Conservation (phyloP, 1,140 invertebrate genomes). For the Idris sp. region DNA sequence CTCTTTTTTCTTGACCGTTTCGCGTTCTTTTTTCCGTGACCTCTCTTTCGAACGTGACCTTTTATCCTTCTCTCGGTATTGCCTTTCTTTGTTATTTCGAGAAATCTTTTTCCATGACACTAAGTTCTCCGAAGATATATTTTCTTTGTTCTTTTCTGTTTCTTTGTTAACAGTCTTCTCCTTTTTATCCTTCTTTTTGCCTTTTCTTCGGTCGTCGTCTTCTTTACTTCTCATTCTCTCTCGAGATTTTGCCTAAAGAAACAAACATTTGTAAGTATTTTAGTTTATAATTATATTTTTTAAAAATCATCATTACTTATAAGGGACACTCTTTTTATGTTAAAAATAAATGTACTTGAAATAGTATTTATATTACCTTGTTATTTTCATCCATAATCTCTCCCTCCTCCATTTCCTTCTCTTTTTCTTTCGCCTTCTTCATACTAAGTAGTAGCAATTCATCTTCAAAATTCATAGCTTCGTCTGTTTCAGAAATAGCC, state of each 20-base stretch:
- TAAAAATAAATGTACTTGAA: too few relatives aligned
- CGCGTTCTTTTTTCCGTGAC: slow-evolving; percentile 84
- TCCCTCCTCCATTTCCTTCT: slow-evolving; percentile 63
- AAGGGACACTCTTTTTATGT: too few relatives aligned
- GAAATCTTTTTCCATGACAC: slow-evolving; percentile 88
- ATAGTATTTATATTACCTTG: too few relatives aligned
- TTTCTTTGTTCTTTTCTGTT: slow-evolving; percentile 81
- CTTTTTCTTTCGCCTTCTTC: slow-evolving; percentile 65
- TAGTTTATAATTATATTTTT: too few relatives aligned
- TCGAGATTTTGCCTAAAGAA: too few relatives aligned
- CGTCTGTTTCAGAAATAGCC: slow-evolving; percentile 74
- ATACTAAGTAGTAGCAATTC: slow-evolving; percentile 65
- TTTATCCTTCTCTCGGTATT: slow-evolving; percentile 86
- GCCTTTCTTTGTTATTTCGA: slow-evolving; percentile 87
- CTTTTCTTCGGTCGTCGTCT: slow-evolving; percentile 74
- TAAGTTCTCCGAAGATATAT: slow-evolving; percentile 75
- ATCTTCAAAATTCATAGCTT: slow-evolving; percentile 75
- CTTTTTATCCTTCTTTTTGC: slow-evolving; percentile 75
- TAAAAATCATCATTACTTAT: too few relatives aligned
- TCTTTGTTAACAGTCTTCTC: slow-evolving; percentile 76
- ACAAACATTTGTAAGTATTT: too few relatives aligned
- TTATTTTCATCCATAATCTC: slow-evolving; percentile 53
- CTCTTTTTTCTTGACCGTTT: slow-evolving; percentile 84
- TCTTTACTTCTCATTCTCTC: too few relatives aligned
- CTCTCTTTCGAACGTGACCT: slow-evolving; percentile 62